These are phyloP conservation scores for Sclerurus mexicanus DNA, from an alignment of 2,113 vertebrate genomes.

Conservation along the genomic window DNA sequence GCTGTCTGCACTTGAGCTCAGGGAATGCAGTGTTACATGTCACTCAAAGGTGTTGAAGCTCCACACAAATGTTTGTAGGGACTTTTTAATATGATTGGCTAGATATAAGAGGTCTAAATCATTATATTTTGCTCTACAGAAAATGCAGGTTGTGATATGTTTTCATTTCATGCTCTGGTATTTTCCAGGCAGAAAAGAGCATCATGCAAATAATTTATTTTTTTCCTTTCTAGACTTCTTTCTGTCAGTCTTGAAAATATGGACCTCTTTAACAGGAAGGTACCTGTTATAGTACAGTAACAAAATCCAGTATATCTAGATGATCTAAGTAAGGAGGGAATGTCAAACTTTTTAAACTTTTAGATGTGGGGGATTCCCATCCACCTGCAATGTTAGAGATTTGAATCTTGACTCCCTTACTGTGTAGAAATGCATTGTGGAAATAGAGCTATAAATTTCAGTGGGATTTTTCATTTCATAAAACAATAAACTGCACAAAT, in stretches of 20 bases:
- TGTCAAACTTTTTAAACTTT: background rate
- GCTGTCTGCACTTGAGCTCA: background rate
- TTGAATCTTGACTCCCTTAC: background rate
- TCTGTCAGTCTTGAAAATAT: background rate
- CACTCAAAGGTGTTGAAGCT: background rate
- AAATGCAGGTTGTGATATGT: background rate
- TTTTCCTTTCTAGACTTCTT: background rate
- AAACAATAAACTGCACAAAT: background rate
- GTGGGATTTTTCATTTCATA: background rate
- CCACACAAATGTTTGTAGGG: background rate
- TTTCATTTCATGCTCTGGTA: background rate
- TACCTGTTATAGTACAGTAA: background rate
- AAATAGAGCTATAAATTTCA: background rate
- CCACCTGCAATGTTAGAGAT: background rate
- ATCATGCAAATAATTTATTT: background rate
- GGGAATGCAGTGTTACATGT: background rate
- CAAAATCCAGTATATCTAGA: background rate
- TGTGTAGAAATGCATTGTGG: background rate
- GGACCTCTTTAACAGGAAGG: background rate
- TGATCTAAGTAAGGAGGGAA: background rate
- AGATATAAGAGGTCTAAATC: background rate
- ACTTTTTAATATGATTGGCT: background rate
- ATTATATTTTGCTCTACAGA: background rate
- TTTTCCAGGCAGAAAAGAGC: background rate
- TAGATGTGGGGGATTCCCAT: background rate